A percentile compares a stretch with the other conserved stretches of the same genome.
phyloP scores from a whole-genome alignment of 1,140 invertebrate genomes.

The Drosophila baimaii region DNA sequence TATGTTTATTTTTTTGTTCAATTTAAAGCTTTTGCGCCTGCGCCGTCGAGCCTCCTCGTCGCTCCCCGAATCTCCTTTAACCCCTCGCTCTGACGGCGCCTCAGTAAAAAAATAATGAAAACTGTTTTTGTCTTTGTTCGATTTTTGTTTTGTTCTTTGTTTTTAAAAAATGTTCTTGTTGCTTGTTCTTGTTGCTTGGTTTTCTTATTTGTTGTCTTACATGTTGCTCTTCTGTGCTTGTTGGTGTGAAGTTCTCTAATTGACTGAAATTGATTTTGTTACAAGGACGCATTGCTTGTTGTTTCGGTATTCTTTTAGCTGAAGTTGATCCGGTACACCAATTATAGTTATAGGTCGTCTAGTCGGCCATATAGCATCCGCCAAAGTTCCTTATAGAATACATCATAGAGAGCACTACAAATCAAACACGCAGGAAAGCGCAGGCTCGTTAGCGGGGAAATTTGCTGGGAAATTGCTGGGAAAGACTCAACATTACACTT shows the following conservation, averaged over 20 bases:
- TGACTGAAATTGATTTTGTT: constrained; percentile 83
- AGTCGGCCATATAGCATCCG: constrained; percentile 24
- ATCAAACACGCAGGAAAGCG: constrained; percentile 50
- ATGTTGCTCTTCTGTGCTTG: constrained; percentile 33
- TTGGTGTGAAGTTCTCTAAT: constrained; percentile 68
- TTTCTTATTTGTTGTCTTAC: constrained; percentile 16
- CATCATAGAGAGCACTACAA: constrained; percentile 57
- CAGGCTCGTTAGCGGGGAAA: constrained; percentile 60
- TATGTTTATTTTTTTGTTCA: constrained; percentile 62
- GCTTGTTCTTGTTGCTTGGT: constrained; percentile 23
- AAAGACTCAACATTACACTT: constrained; percentile 75
- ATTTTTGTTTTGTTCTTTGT: constrained; percentile 32
- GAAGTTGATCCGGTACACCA: constrained; percentile 71
- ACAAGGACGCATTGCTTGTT: constrained; percentile 77
- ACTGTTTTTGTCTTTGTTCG: constrained; percentile 45
- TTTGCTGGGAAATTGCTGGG: constrained; percentile 55
- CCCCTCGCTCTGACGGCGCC: constrained; percentile 47
- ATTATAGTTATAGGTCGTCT: constrained; percentile 29
- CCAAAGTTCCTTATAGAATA: constrained; percentile 39
- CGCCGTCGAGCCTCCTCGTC: constrained; percentile 46
- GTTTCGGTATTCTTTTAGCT: constrained; percentile 41
- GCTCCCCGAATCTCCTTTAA: background rate
- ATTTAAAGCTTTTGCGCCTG: constrained; percentile 82
- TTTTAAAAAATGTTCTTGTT: constrained; percentile 60
- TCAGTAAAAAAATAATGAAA: constrained; percentile 82